phyloP scores from a whole-genome alignment of 2,113 vertebrate genomes.

The Rhinolophus ferrumequinum region DNA sequence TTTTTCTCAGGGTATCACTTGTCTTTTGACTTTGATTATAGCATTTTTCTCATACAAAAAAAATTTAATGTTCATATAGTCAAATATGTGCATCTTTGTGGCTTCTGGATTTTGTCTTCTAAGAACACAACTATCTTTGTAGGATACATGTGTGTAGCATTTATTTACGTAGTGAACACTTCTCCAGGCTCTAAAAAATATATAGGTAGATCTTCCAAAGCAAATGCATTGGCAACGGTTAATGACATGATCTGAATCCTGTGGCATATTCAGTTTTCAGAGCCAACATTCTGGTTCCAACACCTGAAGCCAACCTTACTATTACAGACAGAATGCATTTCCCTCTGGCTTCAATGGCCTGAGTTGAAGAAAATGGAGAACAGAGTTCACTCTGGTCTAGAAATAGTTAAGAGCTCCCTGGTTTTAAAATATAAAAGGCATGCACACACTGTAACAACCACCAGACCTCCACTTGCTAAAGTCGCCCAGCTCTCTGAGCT shows the following conservation, averaged over 20 bases:
- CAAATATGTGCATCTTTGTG: neutral
- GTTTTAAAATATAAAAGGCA: neutral
- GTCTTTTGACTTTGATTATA: neutral
- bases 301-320: neutral
- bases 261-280: neutral
- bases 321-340: neutral
- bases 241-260: neutral
- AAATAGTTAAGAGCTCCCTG: neutral
- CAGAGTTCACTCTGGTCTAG: neutral
- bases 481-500: neutral
- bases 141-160: fast-evolving
- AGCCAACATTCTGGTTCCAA: neutral
- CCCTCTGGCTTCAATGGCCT: neutral
- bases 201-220: neutral
- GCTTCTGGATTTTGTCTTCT: neutral
- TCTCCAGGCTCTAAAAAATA: neutral
- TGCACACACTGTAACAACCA: neutral
- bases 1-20: neutral
- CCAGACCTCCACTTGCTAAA: neutral
- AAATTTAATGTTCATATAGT: neutral
- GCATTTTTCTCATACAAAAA: neutral
- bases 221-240: neutral
- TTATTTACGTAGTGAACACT: neutral
- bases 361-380: neutral
- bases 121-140: neutral